phyloP scores from a whole-genome alignment of 2,888 invertebrate genomes.

The Vannuccia rotundouncinata region DNA sequence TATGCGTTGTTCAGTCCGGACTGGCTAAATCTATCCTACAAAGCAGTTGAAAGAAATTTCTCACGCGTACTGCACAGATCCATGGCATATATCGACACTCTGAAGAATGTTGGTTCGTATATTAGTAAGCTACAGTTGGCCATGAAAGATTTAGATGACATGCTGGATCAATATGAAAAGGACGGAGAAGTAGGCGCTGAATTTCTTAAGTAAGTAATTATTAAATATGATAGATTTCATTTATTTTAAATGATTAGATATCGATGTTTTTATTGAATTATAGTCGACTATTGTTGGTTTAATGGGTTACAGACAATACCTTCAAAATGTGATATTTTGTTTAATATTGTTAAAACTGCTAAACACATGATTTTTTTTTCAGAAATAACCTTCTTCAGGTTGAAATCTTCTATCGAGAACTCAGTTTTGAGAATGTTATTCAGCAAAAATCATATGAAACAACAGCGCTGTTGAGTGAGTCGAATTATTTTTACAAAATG shows the following conservation, averaged over 20 bases:
- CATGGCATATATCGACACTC: neutral
- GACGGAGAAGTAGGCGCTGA: neutral
- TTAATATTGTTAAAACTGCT: no score
- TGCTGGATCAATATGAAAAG: neutral
- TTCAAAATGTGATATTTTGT: no score
- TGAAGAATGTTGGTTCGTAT: neutral
- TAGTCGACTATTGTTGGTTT: no score
- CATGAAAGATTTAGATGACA: neutral
- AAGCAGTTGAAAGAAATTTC: neutral
- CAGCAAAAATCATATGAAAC: neutral
- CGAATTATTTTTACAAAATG: no score
- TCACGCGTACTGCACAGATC: neutral
- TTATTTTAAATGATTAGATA: no score
- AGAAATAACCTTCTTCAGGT: neutral
- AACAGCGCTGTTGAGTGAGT: neutral
- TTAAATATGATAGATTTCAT: no score
- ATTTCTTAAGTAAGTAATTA: constrained; percentile 17
- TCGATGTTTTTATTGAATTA: no score
- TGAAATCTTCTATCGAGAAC: constrained; percentile 1
- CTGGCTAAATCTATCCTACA: neutral
- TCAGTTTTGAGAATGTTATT: neutral
- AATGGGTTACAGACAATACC: no score
- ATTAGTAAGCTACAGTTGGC: neutral
- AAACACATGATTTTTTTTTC: no score
- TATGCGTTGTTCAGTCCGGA: neutral